Evolutionary conservation across 2,888 invertebrate genomes (phyloP).

Genomic region (Lasioglossum marginatum): DNA sequence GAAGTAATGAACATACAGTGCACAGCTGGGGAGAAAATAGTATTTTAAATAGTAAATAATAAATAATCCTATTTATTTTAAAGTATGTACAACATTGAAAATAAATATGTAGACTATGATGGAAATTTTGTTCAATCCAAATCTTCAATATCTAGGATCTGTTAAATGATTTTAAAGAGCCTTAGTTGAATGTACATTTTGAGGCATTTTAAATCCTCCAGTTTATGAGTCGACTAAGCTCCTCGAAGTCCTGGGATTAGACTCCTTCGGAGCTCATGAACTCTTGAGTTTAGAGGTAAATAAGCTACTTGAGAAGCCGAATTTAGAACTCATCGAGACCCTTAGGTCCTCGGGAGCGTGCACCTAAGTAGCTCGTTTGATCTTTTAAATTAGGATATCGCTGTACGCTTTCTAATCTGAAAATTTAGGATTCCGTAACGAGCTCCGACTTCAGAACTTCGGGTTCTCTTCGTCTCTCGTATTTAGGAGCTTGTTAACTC

Average conservation of each 20-base stretch:
- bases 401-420: background rate
- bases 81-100: too few species aligned
- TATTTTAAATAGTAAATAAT: too few species aligned
- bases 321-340: background rate
- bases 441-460: background rate
- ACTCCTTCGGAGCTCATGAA: background rate
- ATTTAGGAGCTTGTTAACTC: background rate
- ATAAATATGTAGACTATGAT: background rate
- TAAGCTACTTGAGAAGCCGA: background rate
- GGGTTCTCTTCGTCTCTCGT: background rate
- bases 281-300: background rate
- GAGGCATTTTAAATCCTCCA: background rate
- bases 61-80: too few species aligned
- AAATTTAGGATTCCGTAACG: background rate
- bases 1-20: background rate
- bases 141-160: too few species aligned
- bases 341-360: background rate
- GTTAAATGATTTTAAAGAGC: background rate
- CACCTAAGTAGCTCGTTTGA: conserved; percentile 1
- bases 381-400: background rate
- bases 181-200: background rate
- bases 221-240: background rate
- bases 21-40: too few species aligned
- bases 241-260: background rate
- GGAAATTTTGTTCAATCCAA: background rate